A percentile compares a stretch with the other conserved stretches of the same genome.
Evolutionary conservation across 2,797 vertebrate species (phyloP).

Genomic region (Diglossa cyanea): DNA sequence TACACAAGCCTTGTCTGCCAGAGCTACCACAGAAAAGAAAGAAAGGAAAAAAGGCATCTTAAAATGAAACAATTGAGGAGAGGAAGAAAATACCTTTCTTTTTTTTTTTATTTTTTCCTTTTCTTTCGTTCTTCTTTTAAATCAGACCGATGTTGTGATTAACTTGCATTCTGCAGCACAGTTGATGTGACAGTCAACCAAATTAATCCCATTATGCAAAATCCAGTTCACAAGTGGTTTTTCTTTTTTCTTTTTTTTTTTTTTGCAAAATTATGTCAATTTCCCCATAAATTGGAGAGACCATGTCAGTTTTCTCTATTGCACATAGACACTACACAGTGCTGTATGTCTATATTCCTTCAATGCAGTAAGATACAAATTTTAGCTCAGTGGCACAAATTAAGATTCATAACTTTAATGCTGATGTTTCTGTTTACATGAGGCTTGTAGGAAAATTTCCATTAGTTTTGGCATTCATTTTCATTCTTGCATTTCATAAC

Average conservation of each 20-base stretch:
- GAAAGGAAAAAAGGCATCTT: neutral
- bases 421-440: slow-evolving; percentile 73
- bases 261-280: slow-evolving; percentile 79
- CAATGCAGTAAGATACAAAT: slow-evolving; percentile 71
- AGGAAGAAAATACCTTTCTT: slow-evolving; percentile 42
- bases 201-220: slow-evolving; percentile 85
- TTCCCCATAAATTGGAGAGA: slow-evolving; percentile 77
- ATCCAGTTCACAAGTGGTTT: slow-evolving; percentile 81
- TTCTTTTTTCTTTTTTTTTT: slow-evolving; percentile 56
- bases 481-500: slow-evolving; percentile 43
- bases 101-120: neutral
- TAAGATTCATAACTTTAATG: slow-evolving; percentile 77
- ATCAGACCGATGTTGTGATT: slow-evolving; percentile 75
- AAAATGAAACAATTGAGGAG: slow-evolving; percentile 45
- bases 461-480: slow-evolving; percentile 56
- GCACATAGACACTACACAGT: slow-evolving; percentile 63
- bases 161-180: slow-evolving; percentile 75
- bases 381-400: slow-evolving; percentile 73
- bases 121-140: slow-evolving; percentile 60
- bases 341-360: slow-evolving; percentile 66
- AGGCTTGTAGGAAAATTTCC: slow-evolving; percentile 58
- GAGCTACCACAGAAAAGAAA: neutral
- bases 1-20: neutral
- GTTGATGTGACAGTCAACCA: slow-evolving; percentile 81
- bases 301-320: slow-evolving; percentile 75